These are phyloP conservation scores for Nasonia giraulti DNA, from an alignment of 1,140 invertebrate genomes.

Conservation along the genomic window DNA sequence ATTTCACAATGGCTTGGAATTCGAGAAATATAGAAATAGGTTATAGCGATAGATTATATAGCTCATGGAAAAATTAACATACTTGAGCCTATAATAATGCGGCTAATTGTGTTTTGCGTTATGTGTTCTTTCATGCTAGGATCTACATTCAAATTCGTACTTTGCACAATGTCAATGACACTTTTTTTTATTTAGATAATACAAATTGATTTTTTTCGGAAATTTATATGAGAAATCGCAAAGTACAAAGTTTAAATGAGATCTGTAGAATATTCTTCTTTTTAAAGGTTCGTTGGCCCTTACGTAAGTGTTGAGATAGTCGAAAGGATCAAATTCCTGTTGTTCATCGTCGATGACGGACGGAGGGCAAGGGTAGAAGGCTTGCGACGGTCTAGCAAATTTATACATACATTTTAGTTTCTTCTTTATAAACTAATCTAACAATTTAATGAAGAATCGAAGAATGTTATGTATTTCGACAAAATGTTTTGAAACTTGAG, in stretches of 20 bases:
- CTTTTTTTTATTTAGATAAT: background rate
- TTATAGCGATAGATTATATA: too few relatives aligned
- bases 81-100: constrained; percentile 31
- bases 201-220: background rate
- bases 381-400: constrained; percentile 73
- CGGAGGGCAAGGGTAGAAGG: constrained; percentile 81
- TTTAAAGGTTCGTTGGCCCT: constrained; percentile 58
- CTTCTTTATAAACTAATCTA: background rate
- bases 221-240: background rate
- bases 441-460: background rate
- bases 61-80: background rate
- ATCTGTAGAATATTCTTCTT: background rate
- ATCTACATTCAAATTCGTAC: background rate
- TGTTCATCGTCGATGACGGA: constrained; percentile 74
- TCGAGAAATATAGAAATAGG: background rate
- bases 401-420: background rate
- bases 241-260: background rate
- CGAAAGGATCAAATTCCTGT: constrained; percentile 76
- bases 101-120: background rate
- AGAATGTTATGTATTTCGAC: too few relatives aligned
- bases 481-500: too few relatives aligned
- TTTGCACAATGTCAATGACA: background rate
- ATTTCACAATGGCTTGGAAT: background rate
- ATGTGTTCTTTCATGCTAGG: background rate
- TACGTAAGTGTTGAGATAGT: constrained; percentile 78